Conservation (phyloP, 2,113 vertebrate species). For the Scartelaos histophorus region DNA sequence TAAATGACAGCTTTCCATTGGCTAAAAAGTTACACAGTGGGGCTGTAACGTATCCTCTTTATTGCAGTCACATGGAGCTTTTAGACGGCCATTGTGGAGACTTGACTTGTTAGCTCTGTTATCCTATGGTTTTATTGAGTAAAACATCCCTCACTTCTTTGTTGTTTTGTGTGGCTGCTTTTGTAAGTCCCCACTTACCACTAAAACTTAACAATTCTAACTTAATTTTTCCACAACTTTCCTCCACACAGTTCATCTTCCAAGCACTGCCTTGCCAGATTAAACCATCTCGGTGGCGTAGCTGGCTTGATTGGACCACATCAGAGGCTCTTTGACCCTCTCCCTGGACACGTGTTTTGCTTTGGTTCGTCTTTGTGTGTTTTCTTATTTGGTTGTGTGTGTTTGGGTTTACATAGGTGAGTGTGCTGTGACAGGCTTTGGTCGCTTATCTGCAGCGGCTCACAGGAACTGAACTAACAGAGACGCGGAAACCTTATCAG, state of each 20-base stretch:
- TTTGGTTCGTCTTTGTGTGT: slow-evolving; percentile 19
- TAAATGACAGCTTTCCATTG: too few relatives aligned
- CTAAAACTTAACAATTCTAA: neutral
- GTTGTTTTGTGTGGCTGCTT: too few relatives aligned
- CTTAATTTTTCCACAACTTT: neutral
- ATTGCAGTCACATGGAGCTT: neutral
- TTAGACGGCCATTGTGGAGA: neutral
- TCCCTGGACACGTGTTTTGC: slow-evolving; percentile 9
- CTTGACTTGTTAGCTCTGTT: neutral
- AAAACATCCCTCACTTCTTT: neutral
- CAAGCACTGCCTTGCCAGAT: slow-evolving; percentile 24
- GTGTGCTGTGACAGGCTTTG: slow-evolving; percentile 23
- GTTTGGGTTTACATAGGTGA: slow-evolving; percentile 18
- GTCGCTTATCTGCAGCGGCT: slow-evolving; percentile 62
- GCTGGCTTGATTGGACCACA: slow-evolving; percentile 28
- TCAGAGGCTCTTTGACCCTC: slow-evolving; percentile 13
- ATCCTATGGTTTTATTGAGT: neutral
- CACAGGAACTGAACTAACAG: slow-evolving; percentile 70
- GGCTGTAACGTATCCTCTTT: too few relatives aligned
- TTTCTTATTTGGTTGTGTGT: slow-evolving; percentile 24
- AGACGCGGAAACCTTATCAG: slow-evolving; percentile 65
- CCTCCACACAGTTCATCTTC: neutral
- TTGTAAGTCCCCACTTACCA: too few relatives aligned
- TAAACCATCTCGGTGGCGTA: slow-evolving; percentile 17
- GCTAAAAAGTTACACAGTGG: too few relatives aligned